phyloP scores from a whole-genome alignment of 2,113 vertebrate species.

The Taxidea taxus region DNA sequence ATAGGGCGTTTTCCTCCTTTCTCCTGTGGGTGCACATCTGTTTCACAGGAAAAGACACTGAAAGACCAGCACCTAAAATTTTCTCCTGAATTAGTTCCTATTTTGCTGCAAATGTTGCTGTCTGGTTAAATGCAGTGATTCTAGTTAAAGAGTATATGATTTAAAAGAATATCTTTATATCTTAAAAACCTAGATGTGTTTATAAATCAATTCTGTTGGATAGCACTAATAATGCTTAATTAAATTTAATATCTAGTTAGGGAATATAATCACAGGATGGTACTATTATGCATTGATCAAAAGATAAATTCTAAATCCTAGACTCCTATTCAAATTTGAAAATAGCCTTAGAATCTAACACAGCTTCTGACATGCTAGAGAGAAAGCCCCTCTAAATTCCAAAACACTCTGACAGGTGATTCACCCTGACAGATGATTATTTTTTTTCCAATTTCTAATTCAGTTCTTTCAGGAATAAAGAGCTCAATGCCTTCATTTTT shows the following conservation, averaged over 20 bases:
- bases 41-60: background rate
- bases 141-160: background rate
- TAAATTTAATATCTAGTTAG: background rate
- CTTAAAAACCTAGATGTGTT: constrained; percentile 33
- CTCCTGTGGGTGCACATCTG: background rate
- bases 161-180: constrained; percentile 13
- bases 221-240: background rate
- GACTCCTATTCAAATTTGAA: constrained; percentile 28
- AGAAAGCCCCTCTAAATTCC: background rate
- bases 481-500: background rate
- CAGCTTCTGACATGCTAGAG: background rate
- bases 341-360: constrained; percentile 19
- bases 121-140: background rate
- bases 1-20: background rate
- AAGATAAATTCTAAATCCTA: constrained; percentile 27
- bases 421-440: background rate
- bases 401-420: background rate
- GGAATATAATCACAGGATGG: background rate
- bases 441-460: background rate
- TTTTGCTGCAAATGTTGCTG: background rate
- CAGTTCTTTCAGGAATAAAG: background rate
- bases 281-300: background rate
- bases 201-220: constrained; percentile 4
- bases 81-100: constrained; percentile 14
- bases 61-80: background rate